Evolutionary conservation across 2,888 invertebrate species (phyloP), one percentile per base, ranked within the genome.

Genomic region (Epinotia nisella): DNA sequence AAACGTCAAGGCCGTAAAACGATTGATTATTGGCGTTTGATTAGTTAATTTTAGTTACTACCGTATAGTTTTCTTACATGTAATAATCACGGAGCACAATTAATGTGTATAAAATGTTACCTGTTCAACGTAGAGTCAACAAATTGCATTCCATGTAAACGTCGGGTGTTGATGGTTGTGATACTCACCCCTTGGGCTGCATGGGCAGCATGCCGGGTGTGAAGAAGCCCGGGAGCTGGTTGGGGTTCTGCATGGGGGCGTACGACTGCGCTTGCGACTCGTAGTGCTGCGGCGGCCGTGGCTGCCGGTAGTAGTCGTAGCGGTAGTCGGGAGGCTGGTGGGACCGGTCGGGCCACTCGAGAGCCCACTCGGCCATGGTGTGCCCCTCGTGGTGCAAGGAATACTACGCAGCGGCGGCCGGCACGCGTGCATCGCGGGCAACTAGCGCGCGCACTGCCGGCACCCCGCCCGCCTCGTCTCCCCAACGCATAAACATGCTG

Each of bases 401-500:
- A 67, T 82, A 86, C 80, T 88, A 82, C 84, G 86, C 83, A 79
- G 80, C 81, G 76, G 71, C 74, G 71, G 73, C 62, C 79, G 74
- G 82, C 78, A 88, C 86, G 82, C 88, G 90, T 90, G 90, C 87
- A 88, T 77, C 84, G 80, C 80, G 82, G 78, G 81, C 87, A 84
- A 83, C 87, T 82, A 88, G 87, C 84, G 85, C 84, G 89, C 87
- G 82, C 87, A 89, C 90, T 89, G 87, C 82, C 79, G 79, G 79
- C 80, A 79, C 82, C 78, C 81, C 81, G 82, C 82, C 79, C 84
- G 81, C 83, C 78, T 82, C 81, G 83, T 77, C 82, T 77, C 82
- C 86, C 83, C 86, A 85, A 86, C 85, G 85, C 86, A 87, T 87
- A 87, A 90, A 90, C 89, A 89, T 88, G 88, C 86, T 89, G 89